phyloP scores from a whole-genome alignment of 2,888 invertebrate species.

The Strigamia crassipes region DNA sequence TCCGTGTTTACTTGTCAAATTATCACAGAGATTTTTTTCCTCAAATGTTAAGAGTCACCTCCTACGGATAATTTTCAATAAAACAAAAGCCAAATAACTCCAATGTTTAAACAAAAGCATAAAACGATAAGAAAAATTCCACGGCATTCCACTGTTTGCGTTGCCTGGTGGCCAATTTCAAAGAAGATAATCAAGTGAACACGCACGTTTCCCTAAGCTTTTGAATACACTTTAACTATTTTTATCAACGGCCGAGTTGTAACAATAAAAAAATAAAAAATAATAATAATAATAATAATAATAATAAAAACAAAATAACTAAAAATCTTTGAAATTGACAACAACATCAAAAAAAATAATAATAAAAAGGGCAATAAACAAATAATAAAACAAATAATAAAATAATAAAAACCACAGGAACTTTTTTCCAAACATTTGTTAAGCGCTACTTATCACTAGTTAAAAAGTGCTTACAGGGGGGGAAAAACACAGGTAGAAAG shows the following conservation, averaged over 20 bases:
- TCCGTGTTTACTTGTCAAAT: conserved; percentile 8
- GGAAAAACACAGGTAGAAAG: not conserved
- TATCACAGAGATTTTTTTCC: not conserved
- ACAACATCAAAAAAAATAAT: not conserved
- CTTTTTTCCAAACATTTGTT: conserved; percentile 15
- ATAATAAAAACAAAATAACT: not conserved
- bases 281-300: not conserved
- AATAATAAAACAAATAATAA: not conserved
- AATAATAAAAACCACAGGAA: not conserved
- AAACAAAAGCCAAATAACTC: not conserved
- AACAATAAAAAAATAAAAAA: not conserved
- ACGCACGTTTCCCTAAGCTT: conserved; percentile 20
- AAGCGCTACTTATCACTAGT: conserved; percentile 28
- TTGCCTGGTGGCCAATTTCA: conserved; percentile 27
- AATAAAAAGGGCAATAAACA: not conserved
- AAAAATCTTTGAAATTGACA: conserved; percentile 28
- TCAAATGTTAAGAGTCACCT: not conserved
- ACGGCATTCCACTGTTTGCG: conserved; percentile 12
- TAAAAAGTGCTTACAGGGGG: conserved; percentile 17
- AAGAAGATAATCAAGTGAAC: conserved; percentile 12
- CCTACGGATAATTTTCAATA: not conserved
- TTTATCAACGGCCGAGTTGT: not conserved
- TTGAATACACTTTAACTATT: not conserved
- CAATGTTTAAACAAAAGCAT: not conserved
- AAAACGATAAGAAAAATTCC: not conserved